Evolutionary conservation across 2,888 invertebrate species (phyloP).

Genomic region (Orthosia cruda): DNA sequence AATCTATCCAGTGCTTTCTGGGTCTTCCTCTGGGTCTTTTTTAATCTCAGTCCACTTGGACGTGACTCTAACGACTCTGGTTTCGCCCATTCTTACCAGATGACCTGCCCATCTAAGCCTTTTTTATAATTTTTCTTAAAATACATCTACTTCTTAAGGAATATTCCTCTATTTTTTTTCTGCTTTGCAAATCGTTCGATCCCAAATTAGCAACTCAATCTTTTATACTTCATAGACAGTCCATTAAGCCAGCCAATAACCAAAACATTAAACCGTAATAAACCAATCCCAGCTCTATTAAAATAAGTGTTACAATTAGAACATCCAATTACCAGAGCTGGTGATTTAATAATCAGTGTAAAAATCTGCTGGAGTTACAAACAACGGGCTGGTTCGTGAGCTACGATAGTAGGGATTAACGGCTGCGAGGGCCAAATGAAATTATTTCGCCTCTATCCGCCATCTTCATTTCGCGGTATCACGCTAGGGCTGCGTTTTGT

Average conservation of each 20-base stretch:
- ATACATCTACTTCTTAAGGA: too few species aligned
- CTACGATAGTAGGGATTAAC: conserved; percentile 72
- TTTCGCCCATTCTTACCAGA: too few species aligned
- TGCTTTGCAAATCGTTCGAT: too few species aligned
- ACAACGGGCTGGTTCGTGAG: conserved; percentile 69
- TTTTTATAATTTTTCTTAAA: too few species aligned
- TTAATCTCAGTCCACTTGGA: too few species aligned
- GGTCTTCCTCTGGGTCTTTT: too few species aligned
- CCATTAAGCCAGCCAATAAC: conserved; percentile 13
- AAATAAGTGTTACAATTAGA: conserved; percentile 67
- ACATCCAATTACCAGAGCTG: conserved; percentile 61
- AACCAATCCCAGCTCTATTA: conserved; percentile 46
- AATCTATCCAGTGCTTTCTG: too few species aligned
- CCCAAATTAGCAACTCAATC: not conserved
- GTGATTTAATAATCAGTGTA: conserved; percentile 70
- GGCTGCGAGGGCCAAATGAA: conserved; percentile 78
- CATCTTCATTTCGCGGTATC: conserved; percentile 76
- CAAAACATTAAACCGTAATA: conserved; percentile 41
- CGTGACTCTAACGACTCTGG: too few species aligned
- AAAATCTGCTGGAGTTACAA: conserved; percentile 68
- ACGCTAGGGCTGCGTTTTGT: conserved; percentile 69
- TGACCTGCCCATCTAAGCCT: too few species aligned
- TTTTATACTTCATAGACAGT: not conserved
- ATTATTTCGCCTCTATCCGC: conserved; percentile 82
- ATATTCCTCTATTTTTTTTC: too few species aligned